These are phyloP conservation scores for Echinarachnius parma DNA, from an alignment of 53 echinoderm and acorn worm genomes.

Conservation along the genomic window DNA sequence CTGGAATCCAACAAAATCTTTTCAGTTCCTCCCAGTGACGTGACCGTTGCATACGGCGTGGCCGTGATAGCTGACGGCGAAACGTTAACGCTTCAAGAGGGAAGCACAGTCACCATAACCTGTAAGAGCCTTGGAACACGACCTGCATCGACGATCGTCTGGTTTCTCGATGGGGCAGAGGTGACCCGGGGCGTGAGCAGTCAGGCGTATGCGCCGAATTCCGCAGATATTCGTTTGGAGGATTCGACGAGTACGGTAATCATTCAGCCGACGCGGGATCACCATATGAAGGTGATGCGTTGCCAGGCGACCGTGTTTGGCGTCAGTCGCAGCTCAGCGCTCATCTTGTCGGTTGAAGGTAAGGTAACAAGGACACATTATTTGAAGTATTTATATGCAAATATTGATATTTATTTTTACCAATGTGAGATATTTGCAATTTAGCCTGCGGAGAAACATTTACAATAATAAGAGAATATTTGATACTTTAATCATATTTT, in stretches of 20 bases:
- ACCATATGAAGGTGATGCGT: conserved; percentile 15
- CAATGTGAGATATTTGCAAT: too few species aligned
- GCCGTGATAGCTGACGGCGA: background rate
- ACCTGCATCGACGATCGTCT: conserved; percentile 9
- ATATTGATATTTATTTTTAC: too few species aligned
- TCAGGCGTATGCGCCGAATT: background rate
- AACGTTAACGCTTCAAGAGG: background rate
- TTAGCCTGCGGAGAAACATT: too few species aligned
- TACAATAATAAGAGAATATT: too few species aligned
- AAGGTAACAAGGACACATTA: background rate
- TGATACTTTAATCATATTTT: too few species aligned
- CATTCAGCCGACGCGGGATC: conserved; percentile 9
- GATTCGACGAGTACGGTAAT: conserved; percentile 8
- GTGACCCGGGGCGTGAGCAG: background rate
- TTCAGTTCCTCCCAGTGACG: conserved; percentile 14
- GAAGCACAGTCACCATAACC: background rate
- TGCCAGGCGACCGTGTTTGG: conserved; percentile 9
- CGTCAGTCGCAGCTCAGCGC: background rate
- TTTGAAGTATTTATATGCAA: background rate
- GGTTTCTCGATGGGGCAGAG: conserved; percentile 12
- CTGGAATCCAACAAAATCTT: too few species aligned
- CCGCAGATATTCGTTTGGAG: background rate
- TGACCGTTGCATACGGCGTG: background rate
- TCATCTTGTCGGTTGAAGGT: conserved; percentile 16
- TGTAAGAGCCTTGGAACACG: conserved; percentile 17